Percentiles rank a stretch among this genome's conserved stretches.
phyloP scores from a whole-genome alignment of 2,113 vertebrate species.

The Fulmarus glacialis region DNA sequence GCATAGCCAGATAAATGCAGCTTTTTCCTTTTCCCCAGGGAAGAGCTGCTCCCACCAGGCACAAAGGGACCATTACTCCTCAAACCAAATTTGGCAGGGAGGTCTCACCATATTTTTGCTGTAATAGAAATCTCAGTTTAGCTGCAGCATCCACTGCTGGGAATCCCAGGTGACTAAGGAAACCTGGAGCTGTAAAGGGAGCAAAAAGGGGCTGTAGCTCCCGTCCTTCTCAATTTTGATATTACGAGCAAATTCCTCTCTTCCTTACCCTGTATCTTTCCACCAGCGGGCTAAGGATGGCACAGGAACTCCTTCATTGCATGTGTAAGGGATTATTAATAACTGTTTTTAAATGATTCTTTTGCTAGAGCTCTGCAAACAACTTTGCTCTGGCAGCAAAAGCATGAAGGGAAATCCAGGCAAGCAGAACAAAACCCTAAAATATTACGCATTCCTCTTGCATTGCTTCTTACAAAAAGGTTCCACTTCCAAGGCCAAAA shows the following conservation, averaged over 20 bases:
- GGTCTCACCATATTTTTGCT: not conserved
- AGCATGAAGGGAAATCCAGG: not conserved
- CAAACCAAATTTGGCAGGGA: not conserved
- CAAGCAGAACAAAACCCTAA: not conserved
- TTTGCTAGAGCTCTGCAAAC: slow-evolving; percentile 6
- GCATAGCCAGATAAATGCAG: not conserved
- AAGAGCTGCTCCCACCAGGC: not conserved
- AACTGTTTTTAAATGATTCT: not conserved
- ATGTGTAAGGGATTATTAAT: not conserved
- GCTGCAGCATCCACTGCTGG: not conserved
- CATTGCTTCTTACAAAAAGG: not conserved
- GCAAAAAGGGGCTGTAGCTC: not conserved
- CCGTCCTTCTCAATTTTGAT: not conserved
- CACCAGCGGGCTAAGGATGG: not conserved
- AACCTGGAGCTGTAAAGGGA: not conserved
- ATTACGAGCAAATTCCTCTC: not conserved
- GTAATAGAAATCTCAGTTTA: not conserved
- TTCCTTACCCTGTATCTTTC: not conserved
- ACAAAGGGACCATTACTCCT: not conserved
- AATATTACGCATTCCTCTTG: not conserved
- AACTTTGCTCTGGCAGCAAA: not conserved
- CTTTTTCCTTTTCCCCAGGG: not conserved
- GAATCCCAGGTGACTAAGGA: not conserved
- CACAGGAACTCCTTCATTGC: not conserved
- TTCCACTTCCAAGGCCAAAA: not conserved